These are phyloP conservation scores for Rhincodon typus DNA, from an alignment of 2,797 vertebrate species.

Conservation along the genomic window DNA sequence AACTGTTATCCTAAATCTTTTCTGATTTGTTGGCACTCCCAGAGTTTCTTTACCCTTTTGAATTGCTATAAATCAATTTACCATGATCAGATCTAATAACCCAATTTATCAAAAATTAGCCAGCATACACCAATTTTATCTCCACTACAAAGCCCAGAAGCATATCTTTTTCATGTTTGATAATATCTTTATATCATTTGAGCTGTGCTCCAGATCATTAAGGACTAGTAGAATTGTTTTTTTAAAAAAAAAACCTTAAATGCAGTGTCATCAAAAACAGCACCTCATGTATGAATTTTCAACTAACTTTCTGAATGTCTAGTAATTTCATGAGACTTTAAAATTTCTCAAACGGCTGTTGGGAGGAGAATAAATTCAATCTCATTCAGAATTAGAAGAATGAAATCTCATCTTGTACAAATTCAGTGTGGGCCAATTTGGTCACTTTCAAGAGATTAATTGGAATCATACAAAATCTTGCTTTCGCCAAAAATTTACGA, in stretches of 20 bases:
- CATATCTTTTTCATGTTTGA: neutral
- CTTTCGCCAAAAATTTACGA: neutral
- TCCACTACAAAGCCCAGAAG: neutral
- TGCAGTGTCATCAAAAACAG: neutral
- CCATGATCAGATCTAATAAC: neutral
- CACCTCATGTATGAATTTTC: neutral
- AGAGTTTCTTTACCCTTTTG: neutral
- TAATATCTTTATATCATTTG: neutral
- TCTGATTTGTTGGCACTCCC: neutral
- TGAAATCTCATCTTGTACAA: neutral
- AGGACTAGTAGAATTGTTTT: neutral
- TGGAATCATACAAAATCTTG: neutral
- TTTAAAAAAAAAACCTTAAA: neutral
- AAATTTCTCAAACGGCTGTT: neutral
- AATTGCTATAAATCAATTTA: neutral
- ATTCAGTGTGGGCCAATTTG: neutral
- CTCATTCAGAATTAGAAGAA: neutral
- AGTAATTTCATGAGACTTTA: neutral
- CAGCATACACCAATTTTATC: neutral
- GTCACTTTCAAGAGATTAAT: neutral
- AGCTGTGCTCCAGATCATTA: neutral
- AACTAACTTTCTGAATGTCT: neutral
- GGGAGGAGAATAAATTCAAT: neutral
- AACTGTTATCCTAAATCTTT: neutral
- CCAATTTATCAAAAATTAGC: neutral